Base-by-base conservation (phyloP, 2,888 invertebrate genomes). In the Troides oblongomaculatus region DNA sequence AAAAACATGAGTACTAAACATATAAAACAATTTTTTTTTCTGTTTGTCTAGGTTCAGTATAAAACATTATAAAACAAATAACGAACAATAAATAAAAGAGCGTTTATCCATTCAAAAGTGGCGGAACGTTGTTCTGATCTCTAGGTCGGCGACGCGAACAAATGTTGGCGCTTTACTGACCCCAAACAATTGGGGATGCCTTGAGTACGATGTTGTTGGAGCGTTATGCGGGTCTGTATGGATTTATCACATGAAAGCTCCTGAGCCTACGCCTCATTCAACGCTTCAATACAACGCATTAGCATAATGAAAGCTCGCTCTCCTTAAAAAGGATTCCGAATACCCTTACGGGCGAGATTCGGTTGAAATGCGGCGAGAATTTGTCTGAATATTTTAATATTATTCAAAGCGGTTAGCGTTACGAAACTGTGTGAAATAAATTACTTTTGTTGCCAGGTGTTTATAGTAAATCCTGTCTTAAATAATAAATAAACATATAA, bases 241-340 rank as follows among this genome's bases (percentile, higher is more conserved):
- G 53, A 65, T 65, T 69, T 69, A 69, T 62, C 69, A 61, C 58
- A 25, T 62, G 58, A 66, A 66, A 70, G 70, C 70, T 62, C 66
- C 59, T 23, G 68, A 62, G 57, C 64, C 62, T 59, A 59, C 62
- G 50, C 68, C 21, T 59, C 53, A 66, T 66, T 63, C 62, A 70
- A n/a, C 50, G 62, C 62, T 69, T 66, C 66, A 66, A 70, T 70
- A 59, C 62, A 46, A 62, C 58, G 69, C 69, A 70, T 70, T 70
- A 66, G 62, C 66, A 69, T 70, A 70, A 70, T 70, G 70, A 70
- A 66, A 66, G 62, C 70, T 50, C 53, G 69, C 62, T 66, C 60
- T 63, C 64, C 66, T 64, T 62, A 62, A 66, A 70, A 66, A 66
- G 69, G 69, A 65, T 65, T 65, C 57, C 64, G 43, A 65, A 59